Conservation (phyloP, 2,888 invertebrate genomes). For the Synanthedon myopaeformis region DNA sequence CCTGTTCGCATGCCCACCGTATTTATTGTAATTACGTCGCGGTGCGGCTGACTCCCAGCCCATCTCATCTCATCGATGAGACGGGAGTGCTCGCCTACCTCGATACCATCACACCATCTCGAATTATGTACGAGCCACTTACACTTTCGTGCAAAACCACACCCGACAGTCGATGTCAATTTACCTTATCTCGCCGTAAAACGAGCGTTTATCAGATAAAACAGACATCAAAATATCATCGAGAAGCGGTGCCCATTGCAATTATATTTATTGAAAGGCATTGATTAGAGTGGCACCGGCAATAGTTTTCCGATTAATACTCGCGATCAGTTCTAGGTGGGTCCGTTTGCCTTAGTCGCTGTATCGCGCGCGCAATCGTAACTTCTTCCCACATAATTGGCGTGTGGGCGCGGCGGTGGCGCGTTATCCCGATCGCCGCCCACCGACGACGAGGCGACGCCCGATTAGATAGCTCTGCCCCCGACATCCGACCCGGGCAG, state of each 20-base stretch:
- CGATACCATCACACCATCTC: constrained; percentile 32
- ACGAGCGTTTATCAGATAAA: not conserved
- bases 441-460: constrained; percentile 57
- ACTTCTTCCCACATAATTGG: constrained; percentile 70
- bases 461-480: constrained; percentile 57
- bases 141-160: constrained; percentile 17
- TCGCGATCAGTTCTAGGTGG: constrained; percentile 40
- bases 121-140: constrained; percentile 33
- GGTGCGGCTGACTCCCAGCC: constrained; percentile 23
- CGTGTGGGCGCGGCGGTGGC: constrained; percentile 55
- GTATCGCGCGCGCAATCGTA: constrained; percentile 57
- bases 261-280: constrained; percentile 15
- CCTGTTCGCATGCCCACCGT: constrained; percentile 50
- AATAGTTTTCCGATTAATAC: constrained; percentile 54
- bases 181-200: not conserved
- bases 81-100: constrained; percentile 24
- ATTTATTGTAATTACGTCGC: constrained; percentile 60
- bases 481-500: constrained; percentile 43
- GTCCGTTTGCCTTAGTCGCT: constrained; percentile 48
- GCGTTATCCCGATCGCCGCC: constrained; percentile 63
- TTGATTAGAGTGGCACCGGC: constrained; percentile 45
- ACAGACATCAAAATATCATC: not conserved
- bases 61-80: constrained; percentile 15
- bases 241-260: not conserved
- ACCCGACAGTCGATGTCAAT: not conserved